These are phyloP conservation scores for Whitmania pigra DNA, from an alignment of 1,140 invertebrate genomes.

Conservation along the genomic window DNA sequence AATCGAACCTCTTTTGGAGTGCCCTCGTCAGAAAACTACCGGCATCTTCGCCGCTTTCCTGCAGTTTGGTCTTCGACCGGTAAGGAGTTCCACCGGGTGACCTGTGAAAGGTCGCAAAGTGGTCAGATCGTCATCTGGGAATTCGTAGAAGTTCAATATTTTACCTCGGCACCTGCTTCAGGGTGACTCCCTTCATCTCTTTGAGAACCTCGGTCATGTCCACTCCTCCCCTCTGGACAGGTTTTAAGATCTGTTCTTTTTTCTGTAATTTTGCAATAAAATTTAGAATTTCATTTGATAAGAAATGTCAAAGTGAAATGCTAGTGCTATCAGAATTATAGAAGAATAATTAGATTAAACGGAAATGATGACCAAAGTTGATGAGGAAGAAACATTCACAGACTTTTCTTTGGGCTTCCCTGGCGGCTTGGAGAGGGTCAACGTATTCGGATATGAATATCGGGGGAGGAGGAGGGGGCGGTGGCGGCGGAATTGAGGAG, in stretches of 20 bases:
- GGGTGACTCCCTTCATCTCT: constrained; percentile 2
- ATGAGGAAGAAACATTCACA: background rate
- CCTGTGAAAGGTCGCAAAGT: background rate
- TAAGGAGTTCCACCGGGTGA: background rate
- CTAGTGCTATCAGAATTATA: background rate
- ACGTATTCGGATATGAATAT: too few relatives aligned
- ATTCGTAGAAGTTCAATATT: background rate
- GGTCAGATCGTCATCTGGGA: background rate
- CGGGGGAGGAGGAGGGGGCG: background rate
- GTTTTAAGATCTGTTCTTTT: background rate
- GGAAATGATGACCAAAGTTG: background rate
- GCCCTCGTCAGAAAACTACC: background rate
- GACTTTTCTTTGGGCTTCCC: background rate
- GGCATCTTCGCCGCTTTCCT: background rate
- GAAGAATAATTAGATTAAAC: background rate
- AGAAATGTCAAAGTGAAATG: background rate
- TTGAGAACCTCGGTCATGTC: constrained; percentile 1
- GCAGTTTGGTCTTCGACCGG: background rate
- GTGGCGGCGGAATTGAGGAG: background rate
- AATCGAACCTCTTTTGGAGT: constrained; percentile 1
- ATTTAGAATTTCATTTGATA: background rate
- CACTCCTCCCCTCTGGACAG: background rate
- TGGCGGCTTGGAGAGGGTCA: too few relatives aligned
- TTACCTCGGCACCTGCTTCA: background rate
- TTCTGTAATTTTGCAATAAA: background rate